Evolutionary conservation across 2,888 invertebrate species (phyloP), one percentile per base, ranked within the genome.

Genomic region (Tipula unca): DNA sequence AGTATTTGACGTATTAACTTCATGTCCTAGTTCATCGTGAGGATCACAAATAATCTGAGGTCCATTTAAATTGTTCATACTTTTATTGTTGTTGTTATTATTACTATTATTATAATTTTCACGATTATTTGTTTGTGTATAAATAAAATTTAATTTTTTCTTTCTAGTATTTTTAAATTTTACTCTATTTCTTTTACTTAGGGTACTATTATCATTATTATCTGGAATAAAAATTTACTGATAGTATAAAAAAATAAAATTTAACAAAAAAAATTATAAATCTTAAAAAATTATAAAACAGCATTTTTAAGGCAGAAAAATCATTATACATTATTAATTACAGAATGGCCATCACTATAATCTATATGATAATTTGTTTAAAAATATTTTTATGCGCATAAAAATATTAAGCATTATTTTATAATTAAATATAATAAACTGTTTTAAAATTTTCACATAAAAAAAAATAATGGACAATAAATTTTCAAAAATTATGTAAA

Each of bases 181-280:
- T 54, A 54, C 48, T 54, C 48, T 54, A 54, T 54, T 54, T 54
- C n/a, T n/a, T 54, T 54, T 54, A 54, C 48, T 54, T 54, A 54
- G 48, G 29, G 82, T 29, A 82, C 29, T 82, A 82, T 82, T 82
- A 32, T 82, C 82, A 82, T 82, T 54, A 29, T 82, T 32, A 82
- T 82, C 82, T 82, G 82, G 82, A 82, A 82, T 54, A 82, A n/a
- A 82, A 82, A 82, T 82, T 82, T 82, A 82, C 82, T 82, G 82
- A 82, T 82, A 82, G 82, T 29, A 82, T 82, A 82, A 82, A 82
- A 82, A 20, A 54, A 54, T 54, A 54, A 54, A 54, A 54, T 54
- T 54, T 54, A 54, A 54, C 48, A 82, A n/a, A 82, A 82, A 82
- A 29, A 29, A 54, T 17, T 29, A 82, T 29, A 82, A 29, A 82